These are phyloP conservation scores for Ciconia nigra DNA, from an alignment of 2,797 vertebrate genomes.

Conservation along the genomic window DNA sequence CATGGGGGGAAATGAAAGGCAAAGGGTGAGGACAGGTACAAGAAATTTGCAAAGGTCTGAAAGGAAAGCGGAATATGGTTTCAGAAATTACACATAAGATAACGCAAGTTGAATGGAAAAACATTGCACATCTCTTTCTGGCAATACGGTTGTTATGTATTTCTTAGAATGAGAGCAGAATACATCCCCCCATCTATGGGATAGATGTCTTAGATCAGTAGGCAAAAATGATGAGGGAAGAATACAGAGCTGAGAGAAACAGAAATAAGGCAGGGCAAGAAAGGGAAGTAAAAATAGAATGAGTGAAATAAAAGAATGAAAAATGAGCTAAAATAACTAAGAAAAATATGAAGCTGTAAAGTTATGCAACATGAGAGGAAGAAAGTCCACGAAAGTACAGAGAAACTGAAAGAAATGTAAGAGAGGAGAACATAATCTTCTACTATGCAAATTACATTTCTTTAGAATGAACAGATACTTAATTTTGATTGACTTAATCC, in stretches of 20 bases:
- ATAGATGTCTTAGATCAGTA: background rate
- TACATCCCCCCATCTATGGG: background rate
- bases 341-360: background rate
- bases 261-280: background rate
- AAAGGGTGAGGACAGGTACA: background rate
- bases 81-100: background rate
- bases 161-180: background rate
- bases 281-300: background rate
- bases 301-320: background rate
- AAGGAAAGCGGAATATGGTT: background rate
- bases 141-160: background rate
- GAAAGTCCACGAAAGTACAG: background rate
- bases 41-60: background rate
- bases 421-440: background rate
- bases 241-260: background rate
- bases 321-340: background rate
- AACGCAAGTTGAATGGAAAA: background rate
- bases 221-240: background rate
- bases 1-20: background rate
- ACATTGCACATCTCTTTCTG: background rate
- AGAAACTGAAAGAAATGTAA: background rate
- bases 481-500: constrained; percentile 41
- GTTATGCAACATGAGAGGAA: background rate
- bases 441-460: constrained; percentile 6
- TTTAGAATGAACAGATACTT: constrained; percentile 19